Percentiles rank a stretch among this genome's conserved stretches.
These are phyloP conservation scores for Arge pagana DNA, from an alignment of 2,888 invertebrate species.

Conservation along the genomic window DNA sequence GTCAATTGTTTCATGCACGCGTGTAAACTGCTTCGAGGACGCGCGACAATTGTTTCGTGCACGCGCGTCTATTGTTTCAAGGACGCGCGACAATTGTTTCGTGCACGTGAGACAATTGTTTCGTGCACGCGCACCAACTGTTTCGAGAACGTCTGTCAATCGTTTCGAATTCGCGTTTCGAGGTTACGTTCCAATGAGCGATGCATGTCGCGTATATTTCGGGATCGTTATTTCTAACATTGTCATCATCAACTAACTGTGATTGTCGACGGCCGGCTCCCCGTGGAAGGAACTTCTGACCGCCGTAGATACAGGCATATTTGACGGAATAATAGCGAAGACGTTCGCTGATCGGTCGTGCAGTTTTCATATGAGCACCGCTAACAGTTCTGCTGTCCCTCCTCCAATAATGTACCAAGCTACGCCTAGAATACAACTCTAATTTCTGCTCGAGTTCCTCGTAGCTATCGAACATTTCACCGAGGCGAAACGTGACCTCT, in stretches of 20 bases:
- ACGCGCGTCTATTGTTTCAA: no score
- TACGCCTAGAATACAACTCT: slow-evolving; percentile 54
- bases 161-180: no score
- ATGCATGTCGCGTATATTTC: no score
- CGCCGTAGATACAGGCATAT: slow-evolving; percentile 59
- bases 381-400: slow-evolving; percentile 58
- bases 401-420: slow-evolving; percentile 58
- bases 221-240: no score
- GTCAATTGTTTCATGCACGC: neutral
- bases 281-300: slow-evolving; percentile 55
- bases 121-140: no score
- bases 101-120: no score
- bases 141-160: no score
- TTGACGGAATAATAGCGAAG: slow-evolving; percentile 58
- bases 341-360: slow-evolving; percentile 53
- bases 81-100: no score
- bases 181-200: no score
- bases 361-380: slow-evolving; percentile 58
- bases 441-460: slow-evolving; percentile 53
- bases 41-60: no score
- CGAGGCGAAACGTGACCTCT: slow-evolving; percentile 52
- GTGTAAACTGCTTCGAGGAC: neutral
- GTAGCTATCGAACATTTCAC: slow-evolving; percentile 56
- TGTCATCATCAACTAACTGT: slow-evolving; percentile 53
- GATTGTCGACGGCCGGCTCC: slow-evolving; percentile 54